Base-by-base conservation (phyloP, 92 coral and sea anemone species). In the Scolanthus callimorphus region DNA sequence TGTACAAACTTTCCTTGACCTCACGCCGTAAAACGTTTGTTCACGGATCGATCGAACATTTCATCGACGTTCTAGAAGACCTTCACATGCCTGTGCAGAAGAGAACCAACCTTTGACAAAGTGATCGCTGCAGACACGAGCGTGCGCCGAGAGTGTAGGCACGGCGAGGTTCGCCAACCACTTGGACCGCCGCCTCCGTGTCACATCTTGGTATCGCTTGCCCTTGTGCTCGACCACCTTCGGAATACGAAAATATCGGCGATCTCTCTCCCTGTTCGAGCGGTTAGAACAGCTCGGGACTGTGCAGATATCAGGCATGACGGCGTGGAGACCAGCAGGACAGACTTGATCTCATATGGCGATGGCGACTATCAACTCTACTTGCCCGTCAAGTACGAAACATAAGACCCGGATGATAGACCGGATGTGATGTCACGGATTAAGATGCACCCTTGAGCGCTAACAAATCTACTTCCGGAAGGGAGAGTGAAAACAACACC, bases 41-140 rank as follows among this genome's bases (percentile, higher is more conserved):
- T n/a, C n/a, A n/a, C n/a, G n/a, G n/a, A n/a, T n/a, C n/a, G n/a
- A n/a, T n/a, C n/a, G n/a, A n/a, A n/a, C n/a, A n/a, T n/a, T n/a
- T n/a, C n/a, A n/a, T n/a, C n/a, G n/a, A n/a, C n/a, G n/a, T n/a
- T n/a, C n/a, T n/a, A n/a, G n/a, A n/a, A n/a, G n/a, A n/a, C n/a
- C n/a, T n/a, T n/a, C n/a, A n/a, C n/a, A n/a, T n/a, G n/a, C n/a
- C n/a, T n/a, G n/a, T n/a, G n/a, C n/a, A n/a, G n/a, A n/a, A n/a
- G n/a, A n/a, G n/a, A 46, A 49, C 58, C 30, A 6, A 65, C 67
- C 73, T 37, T 47, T 62, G 49, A 63, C 46, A 20, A 63, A 63
- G 49, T 73, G 71, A 54, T 52, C 59, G 31, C 73, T 74, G 55
- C 81, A 74, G 11, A 74, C 73, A 25, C 81, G 61, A 45, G 81